phyloP scores from a whole-genome alignment of 2,113 vertebrate species.

The Varanus komodoensis region DNA sequence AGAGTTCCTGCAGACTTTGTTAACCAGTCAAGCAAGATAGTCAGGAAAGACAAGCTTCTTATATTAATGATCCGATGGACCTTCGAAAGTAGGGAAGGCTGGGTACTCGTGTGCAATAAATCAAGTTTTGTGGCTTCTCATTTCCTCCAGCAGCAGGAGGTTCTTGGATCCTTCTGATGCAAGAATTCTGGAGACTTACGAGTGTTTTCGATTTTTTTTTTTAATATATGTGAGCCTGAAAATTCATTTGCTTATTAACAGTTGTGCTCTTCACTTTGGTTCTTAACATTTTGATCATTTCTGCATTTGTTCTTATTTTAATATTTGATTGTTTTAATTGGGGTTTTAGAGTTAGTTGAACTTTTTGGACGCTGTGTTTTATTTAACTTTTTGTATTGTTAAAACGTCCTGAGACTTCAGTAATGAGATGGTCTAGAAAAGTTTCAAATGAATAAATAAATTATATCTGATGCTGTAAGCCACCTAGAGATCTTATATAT shows the following conservation, averaged over 20 bases:
- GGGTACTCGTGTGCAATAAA: neutral
- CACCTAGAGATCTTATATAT: too few species aligned
- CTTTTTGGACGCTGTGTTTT: too few species aligned
- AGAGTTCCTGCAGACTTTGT: neutral
- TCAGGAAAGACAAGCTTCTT: accelerated
- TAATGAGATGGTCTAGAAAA: too few species aligned
- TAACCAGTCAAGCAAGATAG: neutral
- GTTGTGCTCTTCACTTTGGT: neutral
- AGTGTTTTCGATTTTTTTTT: neutral
- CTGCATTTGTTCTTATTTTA: neutral
- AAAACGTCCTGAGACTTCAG: too few species aligned
- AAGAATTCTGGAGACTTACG: neutral
- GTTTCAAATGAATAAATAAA: too few species aligned
- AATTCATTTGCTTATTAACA: too few species aligned
- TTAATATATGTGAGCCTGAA: neutral
- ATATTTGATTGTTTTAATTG: neutral
- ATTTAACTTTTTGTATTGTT: too few species aligned
- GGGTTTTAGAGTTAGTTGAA: too few species aligned
- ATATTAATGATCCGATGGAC: neutral
- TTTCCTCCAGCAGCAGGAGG: neutral
- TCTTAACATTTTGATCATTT: neutral
- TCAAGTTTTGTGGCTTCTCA: neutral
- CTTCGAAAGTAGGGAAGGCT: neutral
- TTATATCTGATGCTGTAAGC: neutral
- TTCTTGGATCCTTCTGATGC: neutral